These are phyloP conservation scores for Malurus cyaneus DNA, from an alignment of 2,113 vertebrate genomes.

Conservation along the genomic window DNA sequence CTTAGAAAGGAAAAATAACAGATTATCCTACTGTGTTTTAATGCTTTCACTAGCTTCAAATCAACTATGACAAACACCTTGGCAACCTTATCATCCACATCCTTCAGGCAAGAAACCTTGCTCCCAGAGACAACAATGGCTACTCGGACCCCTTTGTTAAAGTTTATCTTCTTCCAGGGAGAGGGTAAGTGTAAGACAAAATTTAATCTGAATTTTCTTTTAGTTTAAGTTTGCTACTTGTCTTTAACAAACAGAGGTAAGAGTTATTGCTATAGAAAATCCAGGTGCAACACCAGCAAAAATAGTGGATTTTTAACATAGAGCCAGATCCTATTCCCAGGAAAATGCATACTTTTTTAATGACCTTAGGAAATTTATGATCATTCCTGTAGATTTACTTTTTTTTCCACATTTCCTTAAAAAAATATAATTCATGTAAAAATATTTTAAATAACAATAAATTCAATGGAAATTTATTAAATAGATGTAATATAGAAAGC, in stretches of 20 bases:
- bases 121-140: conserved; percentile 91
- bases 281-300: not conserved
- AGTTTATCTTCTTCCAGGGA: conserved; percentile 97
- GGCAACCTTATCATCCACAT: conserved; percentile 97
- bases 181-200: conserved; percentile 84
- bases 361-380: not conserved
- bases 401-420: not conserved
- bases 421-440: not conserved
- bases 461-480: not conserved
- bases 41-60: conserved; percentile 87
- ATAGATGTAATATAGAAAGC: not conserved
- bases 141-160: conserved; percentile 99
- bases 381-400: not conserved
- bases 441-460: not conserved
- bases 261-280: not conserved
- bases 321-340: not conserved
- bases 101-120: conserved; percentile 95
- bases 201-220: not conserved
- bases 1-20: not conserved
- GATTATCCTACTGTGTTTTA: conserved; percentile 15
- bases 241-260: not conserved
- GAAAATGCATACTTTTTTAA: not conserved
- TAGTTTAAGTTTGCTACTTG: not conserved
- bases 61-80: conserved; percentile 95
- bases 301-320: not conserved